Conservation (phyloP, 2,888 invertebrate species). For the Phragmatobia fuliginosa region DNA sequence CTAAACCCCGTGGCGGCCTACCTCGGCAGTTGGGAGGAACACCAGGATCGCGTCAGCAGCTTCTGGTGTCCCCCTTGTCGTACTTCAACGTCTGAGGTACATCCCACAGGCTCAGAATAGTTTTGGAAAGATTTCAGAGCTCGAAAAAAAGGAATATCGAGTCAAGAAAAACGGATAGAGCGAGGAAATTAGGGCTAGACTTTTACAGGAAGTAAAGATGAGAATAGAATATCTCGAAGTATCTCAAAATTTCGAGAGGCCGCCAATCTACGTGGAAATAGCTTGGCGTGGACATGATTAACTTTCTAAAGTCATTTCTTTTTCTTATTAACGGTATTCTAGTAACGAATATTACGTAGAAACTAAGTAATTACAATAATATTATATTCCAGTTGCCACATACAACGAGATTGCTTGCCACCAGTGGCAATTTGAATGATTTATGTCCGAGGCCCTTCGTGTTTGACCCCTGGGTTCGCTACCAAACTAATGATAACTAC, state of each 20-base stretch:
- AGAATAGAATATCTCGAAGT: neutral
- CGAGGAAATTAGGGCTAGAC: no score
- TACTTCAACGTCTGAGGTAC: no score
- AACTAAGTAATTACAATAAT: neutral
- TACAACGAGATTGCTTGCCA: conserved; percentile 3
- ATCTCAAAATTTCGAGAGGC: neutral
- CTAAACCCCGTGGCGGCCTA: no score
- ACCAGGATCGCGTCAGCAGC: no score
- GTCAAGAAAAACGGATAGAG: neutral
- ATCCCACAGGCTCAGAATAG: no score
- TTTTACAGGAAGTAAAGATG: no score
- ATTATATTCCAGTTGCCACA: neutral
- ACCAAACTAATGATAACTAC: neutral
- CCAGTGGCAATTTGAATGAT: conserved; percentile 13
- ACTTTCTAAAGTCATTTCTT: neutral
- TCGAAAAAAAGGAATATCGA: no score
- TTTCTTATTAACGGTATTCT: neutral
- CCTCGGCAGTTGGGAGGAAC: no score
- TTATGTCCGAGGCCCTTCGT: conserved; percentile 15
- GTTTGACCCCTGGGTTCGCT: conserved; percentile 11
- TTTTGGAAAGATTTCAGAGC: no score
- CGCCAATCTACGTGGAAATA: no score
- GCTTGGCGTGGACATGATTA: neutral
- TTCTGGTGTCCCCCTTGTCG: no score
- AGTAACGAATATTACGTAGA: neutral